phyloP scores from a whole-genome alignment of 2,113 vertebrate species.

The Pampusana beccarii region DNA sequence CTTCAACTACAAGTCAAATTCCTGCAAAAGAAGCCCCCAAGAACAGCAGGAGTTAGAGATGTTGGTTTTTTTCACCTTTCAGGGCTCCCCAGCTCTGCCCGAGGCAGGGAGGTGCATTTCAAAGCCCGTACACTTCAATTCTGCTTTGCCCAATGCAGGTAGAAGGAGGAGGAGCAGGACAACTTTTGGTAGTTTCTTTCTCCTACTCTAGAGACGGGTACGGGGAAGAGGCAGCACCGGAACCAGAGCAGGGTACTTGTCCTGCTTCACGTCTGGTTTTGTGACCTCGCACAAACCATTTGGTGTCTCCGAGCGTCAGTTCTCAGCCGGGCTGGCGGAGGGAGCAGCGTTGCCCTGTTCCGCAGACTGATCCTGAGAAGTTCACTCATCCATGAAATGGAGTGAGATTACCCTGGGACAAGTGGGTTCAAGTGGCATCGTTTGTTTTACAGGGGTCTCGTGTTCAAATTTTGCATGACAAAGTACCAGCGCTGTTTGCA shows the following conservation, averaged over 20 bases:
- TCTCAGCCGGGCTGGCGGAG: neutral
- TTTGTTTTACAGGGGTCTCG: neutral
- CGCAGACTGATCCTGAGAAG: neutral
- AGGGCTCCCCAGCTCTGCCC: neutral
- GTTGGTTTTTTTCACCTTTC: neutral
- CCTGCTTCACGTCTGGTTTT: neutral
- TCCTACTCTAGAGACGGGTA: neutral
- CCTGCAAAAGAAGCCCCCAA: neutral
- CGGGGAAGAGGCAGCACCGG: neutral
- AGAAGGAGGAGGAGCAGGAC: neutral
- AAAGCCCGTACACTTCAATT: neutral
- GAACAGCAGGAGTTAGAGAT: neutral
- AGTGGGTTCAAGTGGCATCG: neutral
- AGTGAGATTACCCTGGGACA: neutral
- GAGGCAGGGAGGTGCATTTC: neutral
- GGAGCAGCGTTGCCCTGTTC: neutral
- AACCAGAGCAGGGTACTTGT: neutral
- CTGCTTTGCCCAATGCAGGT: slow-evolving; percentile 6
- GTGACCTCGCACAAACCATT: neutral
- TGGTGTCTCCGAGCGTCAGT: rapidly evolving
- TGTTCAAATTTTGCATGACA: neutral
- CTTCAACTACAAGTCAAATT: neutral
- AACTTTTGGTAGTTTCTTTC: neutral
- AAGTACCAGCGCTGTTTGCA: neutral
- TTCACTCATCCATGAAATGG: neutral